Evolutionary conservation across 1,140 invertebrate genomes (phyloP).

Genomic region (Eciton burchellii): DNA sequence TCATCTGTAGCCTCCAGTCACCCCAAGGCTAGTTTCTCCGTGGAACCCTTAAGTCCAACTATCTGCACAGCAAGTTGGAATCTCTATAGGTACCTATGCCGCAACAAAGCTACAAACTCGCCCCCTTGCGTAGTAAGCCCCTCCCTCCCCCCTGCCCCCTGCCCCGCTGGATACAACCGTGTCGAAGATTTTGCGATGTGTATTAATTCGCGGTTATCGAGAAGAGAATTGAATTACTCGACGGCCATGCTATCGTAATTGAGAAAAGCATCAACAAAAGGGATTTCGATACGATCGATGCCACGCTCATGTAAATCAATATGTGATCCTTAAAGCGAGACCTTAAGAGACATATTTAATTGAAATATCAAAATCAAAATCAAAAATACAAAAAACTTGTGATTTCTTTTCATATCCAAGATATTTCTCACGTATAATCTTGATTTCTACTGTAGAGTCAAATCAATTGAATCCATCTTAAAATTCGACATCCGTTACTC

Average conservation of each 20-base stretch:
- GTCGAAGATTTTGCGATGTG: constrained; percentile 47
- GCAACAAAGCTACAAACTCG: constrained; percentile 74
- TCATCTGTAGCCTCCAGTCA: constrained; percentile 75
- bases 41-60: constrained; percentile 79
- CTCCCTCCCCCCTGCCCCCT: too few relatives aligned
- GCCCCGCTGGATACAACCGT: constrained; percentile 56
- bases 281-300: neutral
- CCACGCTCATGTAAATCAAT: too few relatives aligned
- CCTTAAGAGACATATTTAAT: neutral
- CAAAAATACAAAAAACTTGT: too few relatives aligned
- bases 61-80: constrained; percentile 78
- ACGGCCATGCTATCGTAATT: neutral
- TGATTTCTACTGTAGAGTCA: too few relatives aligned
- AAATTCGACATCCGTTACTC: too few relatives aligned
- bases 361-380: too few relatives aligned
- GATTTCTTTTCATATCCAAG: too few relatives aligned
- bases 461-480: too few relatives aligned
- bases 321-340: neutral
- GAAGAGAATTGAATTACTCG: neutral
- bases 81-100: constrained; percentile 74
- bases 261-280: neutral
- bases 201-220: constrained; percentile 51
- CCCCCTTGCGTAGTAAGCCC: constrained; percentile 51
- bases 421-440: too few relatives aligned
- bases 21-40: constrained; percentile 77